Evolutionary conservation across 2,888 invertebrate species (phyloP).

Genomic region (Catotricha subobsoleta): DNA sequence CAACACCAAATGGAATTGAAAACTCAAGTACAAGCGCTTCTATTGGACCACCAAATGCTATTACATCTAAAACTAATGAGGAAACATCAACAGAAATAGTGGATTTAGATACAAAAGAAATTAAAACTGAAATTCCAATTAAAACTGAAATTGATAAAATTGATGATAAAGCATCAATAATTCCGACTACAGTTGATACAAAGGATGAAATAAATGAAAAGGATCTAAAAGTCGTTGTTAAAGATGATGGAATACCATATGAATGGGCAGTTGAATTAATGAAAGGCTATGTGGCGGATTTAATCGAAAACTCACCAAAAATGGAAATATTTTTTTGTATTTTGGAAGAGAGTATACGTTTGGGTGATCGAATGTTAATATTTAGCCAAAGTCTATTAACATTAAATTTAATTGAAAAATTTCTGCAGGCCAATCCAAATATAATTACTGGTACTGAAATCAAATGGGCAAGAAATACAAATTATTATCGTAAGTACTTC

Average conservation of each 20-base stretch:
- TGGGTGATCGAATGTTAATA: constrained; percentile 79
- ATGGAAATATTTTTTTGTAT: constrained; percentile 87
- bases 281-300: constrained; percentile 73
- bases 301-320: constrained; percentile 84
- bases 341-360: constrained; percentile 66
- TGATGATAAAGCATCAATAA: constrained; percentile 8
- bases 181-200: constrained; percentile 32
- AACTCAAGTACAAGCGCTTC: neutral
- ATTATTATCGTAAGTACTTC: constrained; percentile 71
- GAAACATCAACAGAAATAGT: constrained; percentile 25
- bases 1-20: constrained; percentile 9
- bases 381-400: constrained; percentile 96
- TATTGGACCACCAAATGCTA: constrained; percentile 3
- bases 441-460: constrained; percentile 48
- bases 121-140: constrained; percentile 15
- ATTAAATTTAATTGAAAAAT: constrained; percentile 85
- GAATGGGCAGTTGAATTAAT: constrained; percentile 75
- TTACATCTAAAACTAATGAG: constrained; percentile 12
- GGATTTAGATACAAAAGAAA: constrained; percentile 29
- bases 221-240: constrained; percentile 30
- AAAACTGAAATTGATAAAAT: constrained; percentile 7
- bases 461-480: constrained; percentile 69
- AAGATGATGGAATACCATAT: constrained; percentile 68
- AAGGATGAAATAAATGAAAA: constrained; percentile 40
- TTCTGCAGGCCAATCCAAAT: constrained; percentile 48